Evolutionary conservation across 2,113 vertebrate species (phyloP).

Genomic region (Puffinus mauretanicus): DNA sequence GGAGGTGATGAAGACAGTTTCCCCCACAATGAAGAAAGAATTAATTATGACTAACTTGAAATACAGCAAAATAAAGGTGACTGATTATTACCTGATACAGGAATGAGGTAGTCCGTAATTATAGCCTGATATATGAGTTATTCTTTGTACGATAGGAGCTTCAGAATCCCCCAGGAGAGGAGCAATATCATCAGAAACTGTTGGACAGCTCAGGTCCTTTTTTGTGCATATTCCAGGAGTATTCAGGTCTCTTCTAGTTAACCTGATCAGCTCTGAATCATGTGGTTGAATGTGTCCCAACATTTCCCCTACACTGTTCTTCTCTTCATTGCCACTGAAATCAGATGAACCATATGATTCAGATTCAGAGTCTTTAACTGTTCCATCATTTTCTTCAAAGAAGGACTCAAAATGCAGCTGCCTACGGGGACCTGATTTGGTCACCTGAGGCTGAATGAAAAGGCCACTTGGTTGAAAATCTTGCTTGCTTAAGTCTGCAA

Average conservation of each 20-base stretch:
- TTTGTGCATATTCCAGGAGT: conserved; percentile 9
- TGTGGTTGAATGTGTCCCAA: conserved; percentile 21
- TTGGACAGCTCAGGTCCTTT: conserved; percentile 12
- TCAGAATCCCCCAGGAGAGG: conserved; percentile 59
- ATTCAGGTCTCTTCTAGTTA: not conserved
- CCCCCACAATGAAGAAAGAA: not conserved
- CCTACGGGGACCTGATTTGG: conserved; percentile 69
- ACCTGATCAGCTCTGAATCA: conserved; percentile 37
- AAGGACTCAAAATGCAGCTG: conserved; percentile 78
- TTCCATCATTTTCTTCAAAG: conserved; percentile 15
- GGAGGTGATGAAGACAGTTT: not conserved
- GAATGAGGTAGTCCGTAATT: conserved; percentile 87
- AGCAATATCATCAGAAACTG: conserved; percentile 47
- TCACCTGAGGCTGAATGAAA: conserved; percentile 14
- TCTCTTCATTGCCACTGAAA: conserved; percentile 36
- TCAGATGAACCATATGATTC: not conserved
- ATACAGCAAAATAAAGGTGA: not conserved
- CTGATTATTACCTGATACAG: conserved; percentile 73
- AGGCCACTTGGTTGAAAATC: conserved; percentile 27
- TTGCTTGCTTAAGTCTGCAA: conserved; percentile 33
- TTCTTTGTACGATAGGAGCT: conserved; percentile 75
- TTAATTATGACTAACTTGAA: not conserved
- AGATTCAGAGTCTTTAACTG: not conserved
- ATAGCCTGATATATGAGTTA: conserved; percentile 79
- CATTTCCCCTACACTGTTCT: conserved; percentile 8